Evolutionary conservation across 2,888 invertebrate genomes (phyloP).

Genomic region (Drosophila algonquin): DNA sequence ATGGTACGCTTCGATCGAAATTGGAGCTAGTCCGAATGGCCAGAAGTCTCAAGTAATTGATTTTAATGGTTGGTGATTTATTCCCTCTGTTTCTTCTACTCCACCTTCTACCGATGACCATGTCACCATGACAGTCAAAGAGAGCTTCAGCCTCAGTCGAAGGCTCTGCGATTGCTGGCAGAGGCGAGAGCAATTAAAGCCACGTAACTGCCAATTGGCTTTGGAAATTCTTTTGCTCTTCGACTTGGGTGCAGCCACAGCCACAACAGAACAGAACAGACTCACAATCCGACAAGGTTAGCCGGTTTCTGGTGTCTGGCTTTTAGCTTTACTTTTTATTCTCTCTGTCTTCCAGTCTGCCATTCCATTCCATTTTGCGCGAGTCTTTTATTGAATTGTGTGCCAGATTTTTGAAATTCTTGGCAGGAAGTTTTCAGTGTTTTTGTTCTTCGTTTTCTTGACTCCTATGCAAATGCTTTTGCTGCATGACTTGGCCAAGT

Average conservation of each 20-base stretch:
- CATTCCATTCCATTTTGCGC: slow-evolving; percentile 35
- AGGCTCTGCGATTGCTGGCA: slow-evolving; percentile 29
- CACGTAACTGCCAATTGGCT: slow-evolving; percentile 69
- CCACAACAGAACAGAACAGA: not conserved
- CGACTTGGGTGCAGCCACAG: slow-evolving; percentile 67
- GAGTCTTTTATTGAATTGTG: slow-evolving; percentile 69
- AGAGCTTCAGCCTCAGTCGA: slow-evolving; percentile 41
- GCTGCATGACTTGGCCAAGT: slow-evolving; percentile 65
- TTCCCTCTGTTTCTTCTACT: slow-evolving; percentile 14
- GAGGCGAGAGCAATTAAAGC: slow-evolving; percentile 52
- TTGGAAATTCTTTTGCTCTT: slow-evolving; percentile 68
- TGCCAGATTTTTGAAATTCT: slow-evolving; percentile 73
- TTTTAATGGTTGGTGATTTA: slow-evolving; percentile 58
- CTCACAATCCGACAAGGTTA: slow-evolving; percentile 65
- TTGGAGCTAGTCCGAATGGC: slow-evolving; percentile 24
- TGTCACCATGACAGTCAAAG: slow-evolving; percentile 59
- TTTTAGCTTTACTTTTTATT: slow-evolving; percentile 11
- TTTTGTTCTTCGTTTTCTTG: slow-evolving; percentile 34
- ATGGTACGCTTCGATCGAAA: slow-evolving; percentile 33
- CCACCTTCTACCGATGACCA: slow-evolving; percentile 37
- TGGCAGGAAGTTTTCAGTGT: slow-evolving; percentile 67
- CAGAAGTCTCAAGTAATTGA: slow-evolving; percentile 64
- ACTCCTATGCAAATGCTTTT: slow-evolving; percentile 64
- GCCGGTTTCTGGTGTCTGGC: slow-evolving; percentile 50
- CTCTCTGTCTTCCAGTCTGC: slow-evolving; percentile 14